Percentiles rank a stretch among this genome's conserved stretches.
Conservation (phyloP, 2,888 invertebrate genomes). For the Amiota minor region DNA sequence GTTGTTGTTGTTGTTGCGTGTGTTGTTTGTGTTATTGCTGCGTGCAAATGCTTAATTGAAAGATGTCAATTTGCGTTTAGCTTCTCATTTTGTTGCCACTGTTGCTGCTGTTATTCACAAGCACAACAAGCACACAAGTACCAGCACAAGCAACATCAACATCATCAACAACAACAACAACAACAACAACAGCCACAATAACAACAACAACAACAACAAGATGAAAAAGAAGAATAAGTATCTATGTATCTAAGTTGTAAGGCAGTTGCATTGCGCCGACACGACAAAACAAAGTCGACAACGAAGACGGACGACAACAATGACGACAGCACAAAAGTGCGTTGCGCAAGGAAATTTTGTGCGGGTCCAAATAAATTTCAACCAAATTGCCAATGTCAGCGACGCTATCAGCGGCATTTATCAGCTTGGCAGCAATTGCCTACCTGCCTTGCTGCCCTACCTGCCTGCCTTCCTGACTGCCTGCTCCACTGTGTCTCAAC, state of each 20-base stretch:
- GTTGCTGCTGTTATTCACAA: not conserved
- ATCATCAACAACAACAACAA: not conserved
- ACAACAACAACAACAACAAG: slow-evolving; percentile 30
- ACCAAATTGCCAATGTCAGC: slow-evolving; percentile 65
- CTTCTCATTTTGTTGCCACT: slow-evolving; percentile 13
- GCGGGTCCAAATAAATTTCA: slow-evolving; percentile 56
- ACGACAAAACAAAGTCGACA: no score
- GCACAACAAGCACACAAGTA: no score
- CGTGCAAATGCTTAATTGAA: slow-evolving; percentile 51
- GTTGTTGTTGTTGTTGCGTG: slow-evolving; percentile 18
- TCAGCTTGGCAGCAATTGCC: slow-evolving; percentile 47
- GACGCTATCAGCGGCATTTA: slow-evolving; percentile 64
- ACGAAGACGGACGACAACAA: no score
- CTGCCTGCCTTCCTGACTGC: no score
- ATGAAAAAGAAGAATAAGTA: not conserved
- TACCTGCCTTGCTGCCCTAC: not conserved
- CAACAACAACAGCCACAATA: not conserved
- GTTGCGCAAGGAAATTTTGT: not conserved
- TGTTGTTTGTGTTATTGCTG: slow-evolving; percentile 27
- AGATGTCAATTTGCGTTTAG: slow-evolving; percentile 53
- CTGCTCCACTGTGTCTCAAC: no score
- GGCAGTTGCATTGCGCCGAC: no score
- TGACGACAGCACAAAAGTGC: no score
- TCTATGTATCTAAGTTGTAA: no score
- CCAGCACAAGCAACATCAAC: slow-evolving; percentile 7